These are phyloP conservation scores for Bradypus variegatus DNA, from an alignment of 2,797 vertebrate species.

Conservation along the genomic window DNA sequence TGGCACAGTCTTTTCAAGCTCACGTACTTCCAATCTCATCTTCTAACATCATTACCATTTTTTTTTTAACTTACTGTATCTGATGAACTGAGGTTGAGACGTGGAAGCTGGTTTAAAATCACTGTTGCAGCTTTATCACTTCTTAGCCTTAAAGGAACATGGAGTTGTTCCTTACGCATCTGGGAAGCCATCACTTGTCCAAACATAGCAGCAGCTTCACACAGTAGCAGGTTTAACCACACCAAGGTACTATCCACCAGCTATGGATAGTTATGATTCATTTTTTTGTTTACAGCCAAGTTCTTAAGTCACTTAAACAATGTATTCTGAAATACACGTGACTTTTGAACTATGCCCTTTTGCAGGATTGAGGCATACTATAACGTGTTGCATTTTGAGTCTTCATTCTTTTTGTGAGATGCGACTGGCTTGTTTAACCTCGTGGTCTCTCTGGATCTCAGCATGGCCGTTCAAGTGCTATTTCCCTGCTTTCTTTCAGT, in stretches of 20 bases:
- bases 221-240: neutral
- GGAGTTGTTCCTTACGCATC: neutral
- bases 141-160: neutral
- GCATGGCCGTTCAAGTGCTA: neutral
- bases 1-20: neutral
- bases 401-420: neutral
- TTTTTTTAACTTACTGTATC: neutral
- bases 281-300: neutral
- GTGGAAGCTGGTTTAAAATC: neutral
- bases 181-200: neutral
- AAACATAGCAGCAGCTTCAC: neutral
- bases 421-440: neutral
- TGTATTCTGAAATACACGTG: neutral
- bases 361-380: neutral
- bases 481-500: constrained; percentile 4
- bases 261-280: neutral
- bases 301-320: neutral
- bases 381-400: neutral
- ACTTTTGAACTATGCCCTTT: neutral
- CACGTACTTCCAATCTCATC: neutral
- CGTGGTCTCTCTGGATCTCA: neutral
- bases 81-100: neutral
- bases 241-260: neutral
- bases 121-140: neutral
- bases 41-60: neutral